phyloP scores from a whole-genome alignment of 2,113 vertebrate species.

The Sardina pilchardus region DNA sequence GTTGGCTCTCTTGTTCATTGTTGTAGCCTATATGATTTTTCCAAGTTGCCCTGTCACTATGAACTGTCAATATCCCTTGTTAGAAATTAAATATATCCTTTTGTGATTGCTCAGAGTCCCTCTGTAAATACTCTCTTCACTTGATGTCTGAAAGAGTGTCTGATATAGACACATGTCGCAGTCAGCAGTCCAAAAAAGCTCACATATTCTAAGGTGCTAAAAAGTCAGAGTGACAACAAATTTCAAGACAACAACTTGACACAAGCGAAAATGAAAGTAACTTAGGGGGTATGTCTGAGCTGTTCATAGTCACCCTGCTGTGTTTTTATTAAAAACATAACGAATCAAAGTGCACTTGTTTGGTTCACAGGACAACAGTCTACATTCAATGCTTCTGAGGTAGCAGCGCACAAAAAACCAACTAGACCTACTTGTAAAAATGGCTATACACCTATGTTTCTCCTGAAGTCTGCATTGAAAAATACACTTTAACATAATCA shows the following conservation, averaged over 20 bases:
- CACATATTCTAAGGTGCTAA: neutral
- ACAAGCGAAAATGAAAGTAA: neutral
- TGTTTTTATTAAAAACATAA: conserved; percentile 70
- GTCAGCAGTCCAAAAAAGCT: neutral
- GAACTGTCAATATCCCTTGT: neutral
- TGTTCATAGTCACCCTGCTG: neutral
- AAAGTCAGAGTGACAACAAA: neutral
- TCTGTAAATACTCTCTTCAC: neutral
- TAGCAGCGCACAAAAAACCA: conserved; percentile 57
- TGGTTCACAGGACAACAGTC: conserved; percentile 40
- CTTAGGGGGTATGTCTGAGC: neutral
- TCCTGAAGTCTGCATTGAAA: conserved; percentile 40
- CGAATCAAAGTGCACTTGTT: conserved; percentile 60
- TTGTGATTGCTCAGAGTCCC: neutral
- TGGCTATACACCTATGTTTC: conserved; percentile 17
- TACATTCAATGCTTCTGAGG: conserved; percentile 55
- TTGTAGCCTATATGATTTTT: neutral
- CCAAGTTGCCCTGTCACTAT: no score
- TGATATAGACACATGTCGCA: neutral
- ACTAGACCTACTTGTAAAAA: conserved; percentile 32
- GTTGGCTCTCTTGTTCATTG: neutral
- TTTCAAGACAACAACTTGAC: neutral
- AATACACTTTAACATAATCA: conserved; percentile 45
- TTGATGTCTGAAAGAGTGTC: neutral
- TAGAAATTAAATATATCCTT: neutral